Conservation (phyloP, 1,140 invertebrate species). For the Cotesia vestalis region DNA sequence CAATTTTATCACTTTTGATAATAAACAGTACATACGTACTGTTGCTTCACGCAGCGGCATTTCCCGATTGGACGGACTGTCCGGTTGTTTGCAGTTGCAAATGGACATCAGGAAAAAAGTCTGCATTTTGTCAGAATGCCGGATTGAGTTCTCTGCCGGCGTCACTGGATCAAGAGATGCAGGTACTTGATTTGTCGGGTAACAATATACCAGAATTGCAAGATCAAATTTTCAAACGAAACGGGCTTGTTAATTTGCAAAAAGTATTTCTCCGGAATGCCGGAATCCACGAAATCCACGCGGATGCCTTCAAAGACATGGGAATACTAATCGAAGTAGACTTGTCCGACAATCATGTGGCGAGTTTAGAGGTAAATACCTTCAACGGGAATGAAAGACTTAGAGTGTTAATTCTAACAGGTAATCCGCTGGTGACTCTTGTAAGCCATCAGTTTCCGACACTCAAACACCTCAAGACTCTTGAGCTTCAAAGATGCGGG, state of each 20-base stretch:
- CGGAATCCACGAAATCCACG: slow-evolving; percentile 77
- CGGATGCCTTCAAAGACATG: slow-evolving; percentile 85
- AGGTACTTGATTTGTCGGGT: slow-evolving; percentile 84
- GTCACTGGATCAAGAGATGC: slow-evolving; percentile 81
- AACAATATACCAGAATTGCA: slow-evolving; percentile 80
- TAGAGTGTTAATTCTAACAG: slow-evolving; percentile 73
- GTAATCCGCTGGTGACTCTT: slow-evolving; percentile 75
- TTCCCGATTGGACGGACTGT: slow-evolving; percentile 84
- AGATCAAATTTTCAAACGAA: slow-evolving; percentile 81
- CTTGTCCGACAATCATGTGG: slow-evolving; percentile 78
- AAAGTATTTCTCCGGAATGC: slow-evolving; percentile 80
- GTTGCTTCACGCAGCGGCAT: slow-evolving; percentile 62
- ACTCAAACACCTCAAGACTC: slow-evolving; percentile 74
- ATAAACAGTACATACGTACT: slow-evolving; percentile 51
- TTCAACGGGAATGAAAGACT: slow-evolving; percentile 80
- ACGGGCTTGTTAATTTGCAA: slow-evolving; percentile 84
- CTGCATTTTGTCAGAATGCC: slow-evolving; percentile 80
- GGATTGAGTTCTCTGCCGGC: slow-evolving; percentile 79
- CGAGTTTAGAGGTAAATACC: slow-evolving; percentile 73
- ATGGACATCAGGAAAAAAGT: slow-evolving; percentile 89
- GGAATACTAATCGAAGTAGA: slow-evolving; percentile 89
- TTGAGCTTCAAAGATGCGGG: slow-evolving; percentile 81
- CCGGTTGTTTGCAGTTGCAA: slow-evolving; percentile 84
- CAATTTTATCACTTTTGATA: slow-evolving; percentile 55
- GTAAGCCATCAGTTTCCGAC: slow-evolving; percentile 75